Evolutionary conservation across 2,888 invertebrate genomes (phyloP).

Genomic region (Tanypteryx hageni): DNA sequence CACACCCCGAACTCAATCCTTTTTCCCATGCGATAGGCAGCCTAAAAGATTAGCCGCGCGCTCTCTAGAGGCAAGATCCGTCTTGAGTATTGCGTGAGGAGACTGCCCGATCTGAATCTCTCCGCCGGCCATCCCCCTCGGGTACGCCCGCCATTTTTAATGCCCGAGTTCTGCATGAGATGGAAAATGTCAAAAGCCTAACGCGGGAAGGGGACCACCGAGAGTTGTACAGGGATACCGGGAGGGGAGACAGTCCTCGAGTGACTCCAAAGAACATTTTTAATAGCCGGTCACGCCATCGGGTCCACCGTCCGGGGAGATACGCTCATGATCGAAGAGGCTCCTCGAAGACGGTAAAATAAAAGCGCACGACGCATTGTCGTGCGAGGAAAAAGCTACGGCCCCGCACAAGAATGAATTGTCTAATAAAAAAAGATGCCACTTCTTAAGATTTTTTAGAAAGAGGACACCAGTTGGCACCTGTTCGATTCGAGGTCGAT

Average conservation of each 20-base stretch:
- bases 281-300: not conserved
- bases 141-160: not conserved
- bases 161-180: not conserved
- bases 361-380: not conserved
- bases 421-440: not conserved
- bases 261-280: no score
- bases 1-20: not conserved
- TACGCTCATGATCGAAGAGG: not conserved
- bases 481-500: not conserved
- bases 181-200: not conserved
- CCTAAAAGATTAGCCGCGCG: not conserved
- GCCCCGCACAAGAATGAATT: not conserved
- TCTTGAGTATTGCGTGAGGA: not conserved
- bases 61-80: not conserved
- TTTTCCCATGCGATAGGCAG: not conserved
- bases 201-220: not conserved
- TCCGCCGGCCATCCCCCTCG: slow-evolving; percentile 4
- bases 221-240: not conserved
- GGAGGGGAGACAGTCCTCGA: not conserved
- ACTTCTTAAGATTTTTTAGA: not conserved
- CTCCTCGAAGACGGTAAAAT: not conserved
- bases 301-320: not conserved
- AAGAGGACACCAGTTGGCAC: not conserved
- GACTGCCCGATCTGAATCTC: not conserved
- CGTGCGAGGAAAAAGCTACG: not conserved